Base-by-base conservation (phyloP, 2,888 invertebrate genomes). In the Zhuqinia jingwanae region DNA sequence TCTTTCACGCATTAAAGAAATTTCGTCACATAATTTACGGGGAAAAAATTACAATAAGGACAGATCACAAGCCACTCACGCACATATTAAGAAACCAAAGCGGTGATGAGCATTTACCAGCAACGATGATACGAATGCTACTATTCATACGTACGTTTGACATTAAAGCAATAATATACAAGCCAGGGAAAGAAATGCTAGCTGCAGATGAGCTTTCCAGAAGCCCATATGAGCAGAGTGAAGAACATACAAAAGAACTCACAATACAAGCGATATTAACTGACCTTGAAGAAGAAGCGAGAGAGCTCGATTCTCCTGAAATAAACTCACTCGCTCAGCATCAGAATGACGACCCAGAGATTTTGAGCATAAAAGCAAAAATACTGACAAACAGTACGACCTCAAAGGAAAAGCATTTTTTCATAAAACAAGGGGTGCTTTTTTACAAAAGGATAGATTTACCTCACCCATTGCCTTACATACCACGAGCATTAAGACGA, bases 41-140 rank as follows among this genome's bases (percentile, higher is more conserved):
- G 0, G 80, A 80, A 22, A 20, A 56, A 8, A 0, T 80, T 6
- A 2, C n/a, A 2, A n/a, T 80, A 2, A 6, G 53, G 3, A 56
- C 42, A 20, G 80, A 80, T 50, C 80, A 80, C 11, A 42, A 53
- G 8, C 42, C 68, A 1, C n/a, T 80, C 0, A 36, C 42, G 13
- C 70, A 80, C 8, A 56, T 80, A 1, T 42, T 80, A 13, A 8
- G 42, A 10, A 80, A 53, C 17, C 36, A 2, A 11, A 68, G 20
- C 42, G n/a, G 56, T 1, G 30, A 36, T 15, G 27, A 53, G 15
- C 53, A 80, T 15, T 56, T 80, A 0, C 30, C 68, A 2, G 6
- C 68, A 5, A 70, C 56, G n/a, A 30, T 80, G 0, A 30, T 36
- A 17, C 36, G 80, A 1, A 56, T 68, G 70, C 45, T 80, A 0